Base-by-base conservation (phyloP, 2,113 vertebrate genomes). In the Ceyx margarethae region DNA sequence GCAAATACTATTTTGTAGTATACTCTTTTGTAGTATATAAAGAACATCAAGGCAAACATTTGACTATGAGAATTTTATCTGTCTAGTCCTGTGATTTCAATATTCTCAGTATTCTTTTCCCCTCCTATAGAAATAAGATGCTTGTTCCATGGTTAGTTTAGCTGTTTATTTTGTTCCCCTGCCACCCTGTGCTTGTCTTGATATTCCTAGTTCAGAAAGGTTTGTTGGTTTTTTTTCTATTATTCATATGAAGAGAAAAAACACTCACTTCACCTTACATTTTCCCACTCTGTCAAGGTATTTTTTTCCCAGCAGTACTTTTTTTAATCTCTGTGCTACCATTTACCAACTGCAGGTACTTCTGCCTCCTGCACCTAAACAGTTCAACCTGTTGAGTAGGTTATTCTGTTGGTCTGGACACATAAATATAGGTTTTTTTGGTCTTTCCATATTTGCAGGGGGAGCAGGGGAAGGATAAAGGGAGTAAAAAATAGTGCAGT, bases 391-490 rank as follows among this genome's bases (percentile, higher is more conserved):
- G 3, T 2, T 69, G 54, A 85, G 45, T 7, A 28, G 42, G 35
- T 61, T 75, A 83, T 40, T 51, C 15, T 25, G 7, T 15, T 65
- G 13, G 54, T 87, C 85, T 85, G 43, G 14, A 13, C 31, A 40
- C 6, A 9, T 61, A 50, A 77, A 51, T 37, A 25, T 1, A 61
- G 28, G 28, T 0, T 1, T 2, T 20, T 42, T 86, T 43, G 2
- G 3, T 53, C 29, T 71, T 85, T 75, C 9, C 3, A 5, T 60
- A 0, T 42, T 48, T 84, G 5, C 18, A 53, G 29, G 12, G 2
- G 2, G 5, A 67, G 17, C 11, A 0, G 1, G 14, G 13, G 5
- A 69, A 89, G 11, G 11, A 43, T 48, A 26, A 78, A 65, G 5
- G 2, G 2, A 69, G 20, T 5, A 19, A 67, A 3, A 61, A 76